phyloP scores from a whole-genome alignment of 1,140 invertebrate genomes.

The Ganaspis sp. region DNA sequence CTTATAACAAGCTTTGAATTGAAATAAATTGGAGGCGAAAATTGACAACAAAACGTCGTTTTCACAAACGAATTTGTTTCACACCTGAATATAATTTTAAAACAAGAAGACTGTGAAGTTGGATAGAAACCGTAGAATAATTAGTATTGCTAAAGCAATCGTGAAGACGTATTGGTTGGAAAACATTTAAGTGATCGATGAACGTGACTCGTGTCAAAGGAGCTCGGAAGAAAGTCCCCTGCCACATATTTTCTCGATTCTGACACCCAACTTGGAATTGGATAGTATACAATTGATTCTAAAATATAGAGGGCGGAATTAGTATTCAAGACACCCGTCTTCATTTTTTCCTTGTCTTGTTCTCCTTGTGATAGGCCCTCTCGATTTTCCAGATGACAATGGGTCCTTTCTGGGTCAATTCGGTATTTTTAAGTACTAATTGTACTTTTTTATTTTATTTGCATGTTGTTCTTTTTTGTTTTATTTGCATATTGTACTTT shows the following conservation, averaged over 20 bases:
- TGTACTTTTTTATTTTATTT: too few species aligned
- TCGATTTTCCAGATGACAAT: slow-evolving; percentile 19
- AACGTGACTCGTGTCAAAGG: slow-evolving; percentile 28
- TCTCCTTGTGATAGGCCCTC: neutral
- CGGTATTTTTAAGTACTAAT: neutral
- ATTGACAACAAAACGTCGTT: neutral
- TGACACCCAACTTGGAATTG: slow-evolving; percentile 19
- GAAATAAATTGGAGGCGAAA: neutral
- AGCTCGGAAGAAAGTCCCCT: slow-evolving; percentile 4
- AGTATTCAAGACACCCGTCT: neutral
- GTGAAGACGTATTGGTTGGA: slow-evolving; percentile 14
- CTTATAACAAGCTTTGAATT: too few species aligned
- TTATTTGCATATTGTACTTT: too few species aligned
- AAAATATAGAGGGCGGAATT: slow-evolving; percentile 8
- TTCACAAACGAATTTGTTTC: neutral
- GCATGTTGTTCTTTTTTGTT: too few species aligned
- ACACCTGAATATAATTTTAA: neutral
- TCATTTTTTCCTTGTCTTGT: neutral
- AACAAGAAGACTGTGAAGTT: neutral
- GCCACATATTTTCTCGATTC: neutral
- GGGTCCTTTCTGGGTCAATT: slow-evolving; percentile 13
- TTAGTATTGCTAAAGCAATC: slow-evolving; percentile 25
- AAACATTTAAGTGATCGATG: slow-evolving; percentile 17
- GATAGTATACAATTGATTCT: slow-evolving; percentile 12
- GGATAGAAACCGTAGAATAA: slow-evolving; percentile 1